Evolutionary conservation across 2,888 invertebrate species (phyloP).

Genomic region (Sarcophaga carnaria): DNA sequence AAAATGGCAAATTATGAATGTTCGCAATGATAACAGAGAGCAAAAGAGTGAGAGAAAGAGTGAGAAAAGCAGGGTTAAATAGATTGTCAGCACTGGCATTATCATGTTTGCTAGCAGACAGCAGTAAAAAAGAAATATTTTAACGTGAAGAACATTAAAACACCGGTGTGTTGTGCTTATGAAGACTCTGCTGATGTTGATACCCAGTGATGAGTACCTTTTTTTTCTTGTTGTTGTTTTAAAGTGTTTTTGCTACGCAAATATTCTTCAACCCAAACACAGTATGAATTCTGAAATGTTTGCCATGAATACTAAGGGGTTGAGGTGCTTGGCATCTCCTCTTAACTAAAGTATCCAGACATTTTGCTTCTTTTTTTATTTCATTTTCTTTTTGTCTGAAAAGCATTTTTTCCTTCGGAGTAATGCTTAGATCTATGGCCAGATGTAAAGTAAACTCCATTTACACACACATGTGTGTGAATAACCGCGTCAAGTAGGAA

Average conservation of each 20-base stretch:
- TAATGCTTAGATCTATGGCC: neutral
- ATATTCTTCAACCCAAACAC: neutral
- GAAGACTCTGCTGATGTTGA: neutral
- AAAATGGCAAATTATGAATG: slow-evolving; percentile 52
- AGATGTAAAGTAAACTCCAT: neutral
- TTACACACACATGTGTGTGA: slow-evolving; percentile 26
- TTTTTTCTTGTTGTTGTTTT: neutral
- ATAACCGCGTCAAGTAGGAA: slow-evolving; percentile 51
- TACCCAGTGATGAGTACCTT: slow-evolving; percentile 48
- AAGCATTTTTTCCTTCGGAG: slow-evolving; percentile 7
- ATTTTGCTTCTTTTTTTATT: slow-evolving; percentile 29
- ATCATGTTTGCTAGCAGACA: slow-evolving; percentile 19
- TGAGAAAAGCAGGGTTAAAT: slow-evolving; percentile 33
- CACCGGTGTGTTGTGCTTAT: too few species aligned
- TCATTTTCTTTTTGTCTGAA: slow-evolving; percentile 3
- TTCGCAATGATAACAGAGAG: slow-evolving; percentile 39
- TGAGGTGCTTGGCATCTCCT: slow-evolving; percentile 49
- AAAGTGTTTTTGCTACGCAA: slow-evolving; percentile 38
- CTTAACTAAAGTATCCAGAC: slow-evolving; percentile 57
- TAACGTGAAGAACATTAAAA: neutral
- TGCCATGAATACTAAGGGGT: slow-evolving; percentile 40
- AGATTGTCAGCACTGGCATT: slow-evolving; percentile 53
- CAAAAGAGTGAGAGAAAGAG: slow-evolving; percentile 4
- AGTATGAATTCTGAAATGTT: slow-evolving; percentile 57
- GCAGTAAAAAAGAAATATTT: slow-evolving; percentile 14